Evolutionary conservation across 2,113 vertebrate species (phyloP), one percentile per base, ranked within the genome.

Genomic region (Oncorhynchus gorbuscha): DNA sequence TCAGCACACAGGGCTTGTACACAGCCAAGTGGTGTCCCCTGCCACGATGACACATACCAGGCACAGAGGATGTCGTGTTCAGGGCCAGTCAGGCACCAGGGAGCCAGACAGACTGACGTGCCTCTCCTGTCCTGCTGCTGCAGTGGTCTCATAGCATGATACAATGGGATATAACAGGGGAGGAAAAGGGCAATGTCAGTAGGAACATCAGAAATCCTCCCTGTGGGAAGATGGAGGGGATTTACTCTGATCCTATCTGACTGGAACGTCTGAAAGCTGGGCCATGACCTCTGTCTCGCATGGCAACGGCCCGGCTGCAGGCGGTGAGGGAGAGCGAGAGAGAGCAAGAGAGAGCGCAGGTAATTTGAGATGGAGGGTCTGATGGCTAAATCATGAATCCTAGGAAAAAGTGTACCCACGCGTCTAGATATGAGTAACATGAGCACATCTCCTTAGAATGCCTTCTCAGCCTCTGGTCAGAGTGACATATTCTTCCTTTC

Each of bases 1-100:
- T 90, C 86, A 89, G 64, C 66, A 80, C 79, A 78, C 79, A 77
- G 75, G 73, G 65, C 84, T 79, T 87, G 88, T 84, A 83, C 85
- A 76, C 62, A 81, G 81, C 84, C 81, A 82, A 67, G 30, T 86
- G 79, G 78, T 82, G 39, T 39, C 67, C 32, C 18, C 18, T 45
- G 39, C 39, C 39, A 45, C 9, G 9, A 45, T 45, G 81, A 85
- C 82, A 86, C 74, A 84, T 81, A 81, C 80, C 72, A 82, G 75
- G 74, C 59, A 73, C 71, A 76, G 59, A 68, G 75, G 77, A 86
- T 84, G 81, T 87, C 81, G 80, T 61, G 66, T 77, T 82, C 48
- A 78, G 77, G 83, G 75, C 35, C 20, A 6, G 59, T 67, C 49
- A 71, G 71, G 2, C 11, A 11, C 24, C 13, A 49, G 75, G 72